Evolutionary conservation across 2,113 vertebrate species (phyloP), one percentile per base, ranked within the genome.

Genomic region (Myotis yumanensis): DNA sequence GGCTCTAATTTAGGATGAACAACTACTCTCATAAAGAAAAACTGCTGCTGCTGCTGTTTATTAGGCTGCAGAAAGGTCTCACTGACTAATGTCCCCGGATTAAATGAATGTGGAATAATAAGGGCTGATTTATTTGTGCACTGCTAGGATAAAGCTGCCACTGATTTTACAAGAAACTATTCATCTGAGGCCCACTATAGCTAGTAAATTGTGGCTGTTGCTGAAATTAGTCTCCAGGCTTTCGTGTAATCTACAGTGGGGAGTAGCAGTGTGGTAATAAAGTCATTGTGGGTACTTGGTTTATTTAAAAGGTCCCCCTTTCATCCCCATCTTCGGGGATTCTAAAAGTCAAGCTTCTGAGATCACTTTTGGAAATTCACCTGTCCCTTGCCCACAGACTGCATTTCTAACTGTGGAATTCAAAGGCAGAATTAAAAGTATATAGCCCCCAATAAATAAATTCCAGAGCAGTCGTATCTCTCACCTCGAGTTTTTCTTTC

Each of bases 41-140:
- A 99, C 98, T 98, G 98, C 98, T 98, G 97, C 98, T 98, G 98
- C 96, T 98, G 98, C 98, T 98, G 98, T 98, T 99, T 99, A 99
- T 98, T 98, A 98, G 98, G 97, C 98, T 98, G 97, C 97, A 98
- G 98, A 98, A 99, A 99, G 98, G 98, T 99, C 98, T 98, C 96
- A 0, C 98, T 98, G 98, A 99, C 98, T 98, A 98, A 98, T 98
- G 98, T 98, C 97, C 96, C 97, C 97, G 98, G 98, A 98, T 98
- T 99, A 98, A 99, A 99, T 98, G 98, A 98, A 99, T 98, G 98
- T 98, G 97, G 98, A 98, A 98, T 99, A 99, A 99, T 99, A 98
- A 98, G 98, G 97, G 81, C 97, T 98, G 98, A 99, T 99, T 99
- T 99, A 99, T 99, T 98, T 98, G 98, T 98, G 97, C 98, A 98